phyloP scores from a whole-genome alignment of 2,797 vertebrate species.

The Tiaroga cobitis region DNA sequence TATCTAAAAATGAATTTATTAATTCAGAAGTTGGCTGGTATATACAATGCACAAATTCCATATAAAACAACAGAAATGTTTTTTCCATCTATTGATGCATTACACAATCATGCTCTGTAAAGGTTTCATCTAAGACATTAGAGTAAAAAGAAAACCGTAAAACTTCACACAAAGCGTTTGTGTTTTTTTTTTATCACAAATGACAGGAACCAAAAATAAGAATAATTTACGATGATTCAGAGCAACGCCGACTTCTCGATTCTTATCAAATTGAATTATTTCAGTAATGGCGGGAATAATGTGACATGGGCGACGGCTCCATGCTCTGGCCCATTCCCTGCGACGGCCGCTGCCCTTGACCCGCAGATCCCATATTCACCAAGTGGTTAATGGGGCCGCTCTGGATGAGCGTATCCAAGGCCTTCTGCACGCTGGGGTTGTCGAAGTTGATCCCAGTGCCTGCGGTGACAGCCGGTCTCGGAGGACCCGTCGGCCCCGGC shows the following conservation, averaged over 20 bases:
- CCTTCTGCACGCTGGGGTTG: conserved; percentile 98
- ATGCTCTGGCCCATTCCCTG: conserved; percentile 68
- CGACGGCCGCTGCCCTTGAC: conserved; percentile 63
- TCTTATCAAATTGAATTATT: neutral
- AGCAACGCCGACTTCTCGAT: conserved; percentile 22
- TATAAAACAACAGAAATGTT: conserved; percentile 53
- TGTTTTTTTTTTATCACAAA: conserved; percentile 9
- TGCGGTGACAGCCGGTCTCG: conserved; percentile 77
- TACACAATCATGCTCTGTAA: conserved; percentile 28
- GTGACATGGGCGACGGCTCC: conserved; percentile 74
- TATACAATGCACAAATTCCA: conserved; percentile 48
- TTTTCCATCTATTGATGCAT: conserved; percentile 1
- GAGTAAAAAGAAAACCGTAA: conserved; percentile 27
- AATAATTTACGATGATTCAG: conserved; percentile 22
- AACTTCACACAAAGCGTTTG: conserved; percentile 10
- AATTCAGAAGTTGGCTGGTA: conserved; percentile 39
- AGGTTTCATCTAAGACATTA: conserved; percentile 13
- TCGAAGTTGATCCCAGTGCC: conserved; percentile 92
- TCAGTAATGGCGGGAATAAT: conserved; percentile 91
- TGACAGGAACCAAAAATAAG: conserved; percentile 23
- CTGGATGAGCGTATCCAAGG: conserved; percentile 96
- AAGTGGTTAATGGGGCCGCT: conserved; percentile 94
- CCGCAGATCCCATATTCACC: conserved; percentile 74
- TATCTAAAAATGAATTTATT: conserved; percentile 23
- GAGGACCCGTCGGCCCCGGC: conserved; percentile 71